These are phyloP conservation scores for Macropus fuliginosus DNA, from an alignment of 2,797 vertebrate species.

Conservation along the genomic window DNA sequence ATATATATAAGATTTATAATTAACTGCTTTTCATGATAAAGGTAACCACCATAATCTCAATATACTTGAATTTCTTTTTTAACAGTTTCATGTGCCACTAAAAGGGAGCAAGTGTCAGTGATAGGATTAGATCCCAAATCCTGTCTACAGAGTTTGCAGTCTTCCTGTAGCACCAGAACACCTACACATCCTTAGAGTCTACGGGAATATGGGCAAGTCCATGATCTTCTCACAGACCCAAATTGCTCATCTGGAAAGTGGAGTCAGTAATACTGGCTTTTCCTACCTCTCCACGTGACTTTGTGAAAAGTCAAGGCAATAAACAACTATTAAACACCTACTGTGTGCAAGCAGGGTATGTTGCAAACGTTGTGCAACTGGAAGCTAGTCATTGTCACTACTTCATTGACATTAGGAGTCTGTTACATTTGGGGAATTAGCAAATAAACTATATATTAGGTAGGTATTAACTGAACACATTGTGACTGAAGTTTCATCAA, in stretches of 20 bases:
- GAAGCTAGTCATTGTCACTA: neutral
- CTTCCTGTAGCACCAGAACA: neutral
- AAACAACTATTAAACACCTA: neutral
- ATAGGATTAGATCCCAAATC: neutral
- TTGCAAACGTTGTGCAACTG: neutral
- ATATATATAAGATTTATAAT: neutral
- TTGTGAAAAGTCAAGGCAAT: neutral
- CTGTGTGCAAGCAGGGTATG: neutral
- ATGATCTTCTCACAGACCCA: neutral
- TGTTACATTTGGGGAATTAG: neutral
- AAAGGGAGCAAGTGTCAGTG: neutral
- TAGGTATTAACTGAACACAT: neutral
- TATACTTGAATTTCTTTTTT: neutral
- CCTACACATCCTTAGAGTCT: neutral
- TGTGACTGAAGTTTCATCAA: neutral
- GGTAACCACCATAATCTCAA: neutral
- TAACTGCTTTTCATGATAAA: neutral
- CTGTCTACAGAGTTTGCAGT: neutral
- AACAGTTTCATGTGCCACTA: neutral
- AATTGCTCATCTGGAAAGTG: neutral
- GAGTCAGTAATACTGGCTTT: neutral
- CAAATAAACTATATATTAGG: neutral
- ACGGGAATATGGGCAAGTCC: neutral
- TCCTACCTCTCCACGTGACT: neutral
- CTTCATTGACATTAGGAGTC: neutral